Conservation (phyloP, 2,113 vertebrate species). For the Mirza zaza region DNA sequence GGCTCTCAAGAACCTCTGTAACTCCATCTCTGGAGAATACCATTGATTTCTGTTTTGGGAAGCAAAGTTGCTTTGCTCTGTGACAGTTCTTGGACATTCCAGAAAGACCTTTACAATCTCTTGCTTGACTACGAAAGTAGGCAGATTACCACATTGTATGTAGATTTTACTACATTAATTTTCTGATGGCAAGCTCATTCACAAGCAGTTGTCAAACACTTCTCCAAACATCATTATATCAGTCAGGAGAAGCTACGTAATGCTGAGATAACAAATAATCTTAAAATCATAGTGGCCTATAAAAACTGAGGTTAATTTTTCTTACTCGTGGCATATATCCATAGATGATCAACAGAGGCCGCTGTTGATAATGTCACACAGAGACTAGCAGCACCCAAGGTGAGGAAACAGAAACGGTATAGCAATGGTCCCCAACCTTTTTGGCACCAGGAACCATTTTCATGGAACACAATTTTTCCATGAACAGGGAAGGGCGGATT, state of each 20-base stretch:
- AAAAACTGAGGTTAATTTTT: neutral
- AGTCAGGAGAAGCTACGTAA: neutral
- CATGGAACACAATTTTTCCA: no score
- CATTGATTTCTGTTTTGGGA: neutral
- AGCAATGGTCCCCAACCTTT: no score
- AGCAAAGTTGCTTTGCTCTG: neutral
- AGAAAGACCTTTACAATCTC: neutral
- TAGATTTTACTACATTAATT: neutral
- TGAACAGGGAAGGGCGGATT: no score
- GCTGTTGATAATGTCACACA: neutral
- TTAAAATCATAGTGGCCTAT: neutral
- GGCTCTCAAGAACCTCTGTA: neutral
- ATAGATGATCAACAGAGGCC: neutral
- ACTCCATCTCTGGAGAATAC: neutral
- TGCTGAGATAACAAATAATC: neutral
- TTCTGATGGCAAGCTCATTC: neutral
- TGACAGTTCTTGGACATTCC: neutral
- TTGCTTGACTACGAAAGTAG: neutral
- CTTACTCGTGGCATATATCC: neutral
- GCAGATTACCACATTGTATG: neutral
- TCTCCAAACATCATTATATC: neutral
- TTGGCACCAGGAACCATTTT: no score
- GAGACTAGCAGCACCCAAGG: neutral
- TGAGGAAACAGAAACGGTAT: neutral
- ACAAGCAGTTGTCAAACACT: neutral